Evolutionary conservation across 2,888 invertebrate species (phyloP), one percentile per base, ranked within the genome.

Genomic region (Agrypnus murinus): DNA sequence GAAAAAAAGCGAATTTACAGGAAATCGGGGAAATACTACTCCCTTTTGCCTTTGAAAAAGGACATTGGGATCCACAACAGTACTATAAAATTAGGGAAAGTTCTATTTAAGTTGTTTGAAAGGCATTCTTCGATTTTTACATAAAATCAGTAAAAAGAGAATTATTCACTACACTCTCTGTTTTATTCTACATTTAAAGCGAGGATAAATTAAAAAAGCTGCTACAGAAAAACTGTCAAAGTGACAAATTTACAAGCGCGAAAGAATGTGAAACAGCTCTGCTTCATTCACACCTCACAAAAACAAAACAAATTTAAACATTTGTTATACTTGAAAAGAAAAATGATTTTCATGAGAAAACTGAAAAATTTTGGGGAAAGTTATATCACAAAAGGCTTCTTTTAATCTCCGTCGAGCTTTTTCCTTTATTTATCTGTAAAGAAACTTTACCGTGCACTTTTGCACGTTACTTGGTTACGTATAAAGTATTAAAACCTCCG

Each of bases 381-480:
- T 25, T 17, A 7, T 46, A 25, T 46, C 46, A 25, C 9, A 19
- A 19, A 46, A 10, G 10, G 19, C 5, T 25, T 46, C 46, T 46
- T 25, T n/a, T 25, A 46, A 46, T 46, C 46, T 46, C 10, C 43
- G 15, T 43, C 15, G n/a, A 46, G 17, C 10, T n/a, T 9, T 46
- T n/a, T 46, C 7, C 9, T 10, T 19, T 10, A 17, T 25, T 46
- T 46, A 17, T 46, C 46, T 19, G 25, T 9, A 17, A 17, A 10
- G 25, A 46, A 25, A 10, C 46, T 43, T 43, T 2, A 43, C 3
- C 43, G 43, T 43, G 43, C 43, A 43, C 43, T 43, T 43, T 15
- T 43, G 43, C 43, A 14, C 43, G 43, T 43, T 46, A 46, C 25
- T n/a, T 46, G 46, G 25, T 46, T 46, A 25, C 46, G 46, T 25